phyloP scores from a whole-genome alignment of 1,140 invertebrate species.

The Acarapis woodi region DNA sequence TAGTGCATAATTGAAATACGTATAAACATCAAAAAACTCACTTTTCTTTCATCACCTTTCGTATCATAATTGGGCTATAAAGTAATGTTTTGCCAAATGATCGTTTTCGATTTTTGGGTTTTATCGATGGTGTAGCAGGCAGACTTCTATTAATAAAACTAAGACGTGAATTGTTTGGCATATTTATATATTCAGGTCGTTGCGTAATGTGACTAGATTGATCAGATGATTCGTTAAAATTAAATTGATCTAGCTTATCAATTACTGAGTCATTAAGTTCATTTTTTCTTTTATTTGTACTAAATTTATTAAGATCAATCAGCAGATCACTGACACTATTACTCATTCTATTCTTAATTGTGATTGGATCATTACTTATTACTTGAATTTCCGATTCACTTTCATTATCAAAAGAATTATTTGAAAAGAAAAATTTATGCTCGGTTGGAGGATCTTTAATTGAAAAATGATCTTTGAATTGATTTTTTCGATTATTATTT shows the following conservation, averaged over 20 bases:
- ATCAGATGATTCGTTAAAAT: neutral
- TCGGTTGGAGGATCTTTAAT: too few relatives aligned
- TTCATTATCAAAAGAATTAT: too few relatives aligned
- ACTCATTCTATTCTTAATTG: too few relatives aligned
- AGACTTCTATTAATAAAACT: conserved; percentile 2
- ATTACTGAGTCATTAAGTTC: too few relatives aligned
- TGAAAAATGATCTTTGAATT: too few relatives aligned
- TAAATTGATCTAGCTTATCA: neutral
- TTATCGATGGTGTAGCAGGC: conserved; percentile 4
- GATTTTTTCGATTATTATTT: too few relatives aligned
- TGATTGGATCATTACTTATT: too few relatives aligned
- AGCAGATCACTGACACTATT: neutral
- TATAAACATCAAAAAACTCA: conserved; percentile 23
- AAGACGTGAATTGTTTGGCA: neutral
- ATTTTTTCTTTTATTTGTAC: neutral
- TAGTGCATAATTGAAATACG: neutral
- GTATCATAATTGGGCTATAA: conserved; percentile 14
- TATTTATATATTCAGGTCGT: neutral
- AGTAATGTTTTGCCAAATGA: conserved; percentile 11
- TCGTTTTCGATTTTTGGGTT: conserved; percentile 15
- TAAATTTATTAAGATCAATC: neutral
- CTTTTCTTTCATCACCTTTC: conserved; percentile 13
- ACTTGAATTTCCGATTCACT: too few relatives aligned
- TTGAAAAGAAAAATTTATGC: too few relatives aligned
- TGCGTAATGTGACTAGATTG: neutral